phyloP scores from a whole-genome alignment of 2,888 invertebrate species.

The Bombylius major region DNA sequence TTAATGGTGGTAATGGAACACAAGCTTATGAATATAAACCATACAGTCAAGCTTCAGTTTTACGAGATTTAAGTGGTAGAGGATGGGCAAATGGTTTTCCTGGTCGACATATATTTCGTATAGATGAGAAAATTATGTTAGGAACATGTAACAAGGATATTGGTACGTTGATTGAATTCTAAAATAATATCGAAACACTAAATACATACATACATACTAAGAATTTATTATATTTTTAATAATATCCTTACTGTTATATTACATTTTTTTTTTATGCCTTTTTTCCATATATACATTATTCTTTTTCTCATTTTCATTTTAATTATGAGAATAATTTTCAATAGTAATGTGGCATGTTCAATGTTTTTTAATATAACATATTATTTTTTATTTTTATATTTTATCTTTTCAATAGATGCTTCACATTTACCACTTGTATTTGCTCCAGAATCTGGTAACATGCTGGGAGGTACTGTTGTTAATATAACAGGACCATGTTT shows the following conservation, averaged over 20 bases:
- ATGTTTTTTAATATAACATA: too few relatives aligned
- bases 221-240: conserved; percentile 12
- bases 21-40: conserved; percentile 78
- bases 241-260: too few relatives aligned
- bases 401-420: conserved; percentile 44
- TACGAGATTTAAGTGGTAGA: conserved; percentile 69
- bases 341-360: too few relatives aligned
- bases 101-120: conserved; percentile 86
- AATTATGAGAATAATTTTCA: too few relatives aligned
- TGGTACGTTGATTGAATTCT: conserved; percentile 39
- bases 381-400: too few relatives aligned
- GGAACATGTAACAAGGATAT: conserved; percentile 89
- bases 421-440: conserved; percentile 71
- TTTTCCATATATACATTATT: too few relatives aligned
- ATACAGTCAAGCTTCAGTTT: conserved; percentile 75
- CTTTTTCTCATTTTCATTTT: too few relatives aligned
- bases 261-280: too few relatives aligned
- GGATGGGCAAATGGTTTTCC: conserved; percentile 81
- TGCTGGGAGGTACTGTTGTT: conserved; percentile 93
- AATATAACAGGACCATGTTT: conserved; percentile 96
- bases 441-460: conserved; percentile 91
- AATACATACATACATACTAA: neutral
- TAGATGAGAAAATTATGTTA: conserved; percentile 86
- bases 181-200: neutral
- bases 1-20: conserved; percentile 93